Evolutionary conservation across 1,140 invertebrate species (phyloP).

Genomic region (Nasonia longicornis): DNA sequence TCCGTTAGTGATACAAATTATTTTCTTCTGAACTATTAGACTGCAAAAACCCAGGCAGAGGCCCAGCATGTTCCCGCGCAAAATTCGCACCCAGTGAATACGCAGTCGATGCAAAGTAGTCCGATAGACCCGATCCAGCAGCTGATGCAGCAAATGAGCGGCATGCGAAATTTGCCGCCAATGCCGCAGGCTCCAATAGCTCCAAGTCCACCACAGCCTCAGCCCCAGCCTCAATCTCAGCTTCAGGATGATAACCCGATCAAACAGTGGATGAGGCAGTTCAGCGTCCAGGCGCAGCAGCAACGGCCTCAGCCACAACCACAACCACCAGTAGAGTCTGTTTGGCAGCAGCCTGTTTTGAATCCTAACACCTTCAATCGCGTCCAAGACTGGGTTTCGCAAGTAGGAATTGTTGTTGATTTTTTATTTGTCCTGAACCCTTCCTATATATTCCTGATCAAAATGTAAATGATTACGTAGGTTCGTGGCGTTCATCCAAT

Average conservation of each 20-base stretch:
- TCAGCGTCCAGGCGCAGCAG: conserved; percentile 58
- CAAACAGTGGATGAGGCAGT: conserved; percentile 69
- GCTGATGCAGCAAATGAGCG: conserved; percentile 69
- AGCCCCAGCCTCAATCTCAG: conserved; percentile 46
- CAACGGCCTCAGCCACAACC: conserved; percentile 63
- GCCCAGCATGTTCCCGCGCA: conserved; percentile 54
- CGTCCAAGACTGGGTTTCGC: conserved; percentile 63
- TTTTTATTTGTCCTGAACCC: neutral
- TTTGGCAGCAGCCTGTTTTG: neutral
- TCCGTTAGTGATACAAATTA: neutral
- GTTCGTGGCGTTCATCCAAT: conserved; percentile 60
- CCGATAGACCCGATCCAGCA: conserved; percentile 70
- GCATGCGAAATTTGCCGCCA: conserved; percentile 65
- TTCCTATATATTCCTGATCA: neutral
- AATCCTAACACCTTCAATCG: conserved; percentile 56
- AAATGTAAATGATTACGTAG: conserved; percentile 46
- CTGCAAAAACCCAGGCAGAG: conserved; percentile 64
- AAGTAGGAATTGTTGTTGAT: conserved; percentile 51
- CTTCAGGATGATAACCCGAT: conserved; percentile 68
- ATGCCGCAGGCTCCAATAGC: conserved; percentile 61
- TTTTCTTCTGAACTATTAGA: neutral
- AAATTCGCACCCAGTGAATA: conserved; percentile 56
- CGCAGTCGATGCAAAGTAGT: conserved; percentile 47
- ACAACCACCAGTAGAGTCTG: conserved; percentile 49
- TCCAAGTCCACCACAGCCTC: conserved; percentile 48